A percentile compares a stretch with the other conserved stretches of the same genome.
Evolutionary conservation across 2,888 invertebrate species (phyloP).

Genomic region (Maniola hyperantus): DNA sequence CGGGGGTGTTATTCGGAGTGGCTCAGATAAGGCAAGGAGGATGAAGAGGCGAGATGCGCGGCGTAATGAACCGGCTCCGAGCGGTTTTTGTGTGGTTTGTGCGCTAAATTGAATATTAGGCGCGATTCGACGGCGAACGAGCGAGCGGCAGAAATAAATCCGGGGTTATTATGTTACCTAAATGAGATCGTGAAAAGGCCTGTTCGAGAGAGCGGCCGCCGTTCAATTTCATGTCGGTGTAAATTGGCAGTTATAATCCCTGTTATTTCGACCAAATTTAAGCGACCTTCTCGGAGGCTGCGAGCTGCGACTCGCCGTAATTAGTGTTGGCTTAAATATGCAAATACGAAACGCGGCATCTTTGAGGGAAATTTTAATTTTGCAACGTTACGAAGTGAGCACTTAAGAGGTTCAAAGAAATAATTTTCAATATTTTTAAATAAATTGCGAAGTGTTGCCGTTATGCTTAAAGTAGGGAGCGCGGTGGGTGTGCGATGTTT

Average conservation of each 20-base stretch:
- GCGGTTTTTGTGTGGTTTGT: conserved; percentile 81
- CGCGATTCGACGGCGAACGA: conserved; percentile 80
- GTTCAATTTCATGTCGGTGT: conserved; percentile 73
- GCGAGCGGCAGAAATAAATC: conserved; percentile 79
- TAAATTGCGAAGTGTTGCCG: conserved; percentile 59
- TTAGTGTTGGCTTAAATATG: conserved; percentile 33
- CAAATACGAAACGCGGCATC: conserved; percentile 28
- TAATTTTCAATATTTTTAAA: conserved; percentile 54
- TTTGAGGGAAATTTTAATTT: conserved; percentile 20
- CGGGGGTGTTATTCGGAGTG: conserved; percentile 74
- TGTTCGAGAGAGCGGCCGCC: conserved; percentile 63
- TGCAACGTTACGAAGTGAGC: conserved; percentile 10
- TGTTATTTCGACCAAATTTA: conserved; percentile 64
- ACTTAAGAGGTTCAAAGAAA: conserved; percentile 22
- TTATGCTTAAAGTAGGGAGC: conserved; percentile 63
- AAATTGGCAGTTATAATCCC: conserved; percentile 70
- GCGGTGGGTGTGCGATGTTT: conserved; percentile 55
- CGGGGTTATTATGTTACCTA: conserved; percentile 80
- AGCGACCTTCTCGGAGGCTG: conserved; percentile 48
- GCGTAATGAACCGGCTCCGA: conserved; percentile 80
- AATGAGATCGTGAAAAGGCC: conserved; percentile 76
- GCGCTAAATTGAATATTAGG: conserved; percentile 82
- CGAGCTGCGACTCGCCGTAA: conserved; percentile 29
- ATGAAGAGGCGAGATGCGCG: conserved; percentile 81
- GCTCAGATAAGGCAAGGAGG: conserved; percentile 82